A percentile compares a stretch with the other conserved stretches of the same genome.
Evolutionary conservation across 2,113 vertebrate genomes (phyloP).

Genomic region (Diadophis punctatus): DNA sequence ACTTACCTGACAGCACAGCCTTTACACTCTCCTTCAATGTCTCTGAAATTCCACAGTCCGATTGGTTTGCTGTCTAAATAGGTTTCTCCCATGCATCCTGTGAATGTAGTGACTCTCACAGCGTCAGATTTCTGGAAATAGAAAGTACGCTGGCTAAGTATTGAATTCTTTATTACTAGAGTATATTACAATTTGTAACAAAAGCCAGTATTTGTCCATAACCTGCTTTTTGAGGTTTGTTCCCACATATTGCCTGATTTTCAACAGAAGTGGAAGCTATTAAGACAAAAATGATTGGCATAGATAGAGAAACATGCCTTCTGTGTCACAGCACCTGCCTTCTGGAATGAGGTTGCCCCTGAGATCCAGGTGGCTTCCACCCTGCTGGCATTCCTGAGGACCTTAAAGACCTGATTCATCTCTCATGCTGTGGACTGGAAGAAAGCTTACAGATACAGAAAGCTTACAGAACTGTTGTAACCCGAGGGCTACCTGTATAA

Average conservation of each 20-base stretch:
- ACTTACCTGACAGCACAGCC: conserved; percentile 89
- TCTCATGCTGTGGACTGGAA: not conserved
- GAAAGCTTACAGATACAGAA: not conserved
- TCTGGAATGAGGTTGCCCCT: not conserved
- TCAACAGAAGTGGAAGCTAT: not conserved
- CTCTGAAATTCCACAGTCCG: conserved; percentile 96
- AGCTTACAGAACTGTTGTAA: not conserved
- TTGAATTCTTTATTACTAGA: not conserved
- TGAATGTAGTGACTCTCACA: conserved; percentile 86
- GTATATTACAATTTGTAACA: not conserved
- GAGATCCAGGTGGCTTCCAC: not conserved
- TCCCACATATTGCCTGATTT: not conserved
- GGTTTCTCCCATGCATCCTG: conserved; percentile 95
- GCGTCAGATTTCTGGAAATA: conserved; percentile 87
- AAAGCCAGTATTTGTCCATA: not conserved
- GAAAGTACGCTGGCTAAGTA: not conserved
- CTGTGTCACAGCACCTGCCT: not conserved
- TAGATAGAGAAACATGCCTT: not conserved
- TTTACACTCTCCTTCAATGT: conserved; percentile 90
- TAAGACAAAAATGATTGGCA: not conserved
- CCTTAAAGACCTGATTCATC: not conserved
- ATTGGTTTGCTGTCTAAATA: conserved; percentile 92
- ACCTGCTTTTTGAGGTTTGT: not conserved
- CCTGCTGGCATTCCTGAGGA: not conserved
- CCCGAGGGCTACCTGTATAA: not conserved